phyloP scores from a whole-genome alignment of 2,888 invertebrate genomes.

The Mimachlamys varia region DNA sequence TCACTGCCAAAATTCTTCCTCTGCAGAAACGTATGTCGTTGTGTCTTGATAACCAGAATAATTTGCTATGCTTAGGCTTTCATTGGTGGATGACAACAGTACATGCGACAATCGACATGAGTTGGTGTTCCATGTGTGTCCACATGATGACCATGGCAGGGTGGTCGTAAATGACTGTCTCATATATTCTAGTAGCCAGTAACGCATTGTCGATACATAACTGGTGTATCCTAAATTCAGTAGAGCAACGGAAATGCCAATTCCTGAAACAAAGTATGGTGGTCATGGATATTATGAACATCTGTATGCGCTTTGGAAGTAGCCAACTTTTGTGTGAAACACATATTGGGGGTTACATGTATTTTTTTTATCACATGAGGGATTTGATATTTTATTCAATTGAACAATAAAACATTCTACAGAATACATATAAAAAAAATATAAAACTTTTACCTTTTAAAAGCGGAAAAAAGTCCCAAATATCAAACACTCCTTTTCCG shows the following conservation, averaged over 20 bases:
- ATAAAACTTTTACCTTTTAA: not conserved
- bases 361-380: too few relatives aligned
- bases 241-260: not conserved
- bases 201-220: not conserved
- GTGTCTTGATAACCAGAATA: not conserved
- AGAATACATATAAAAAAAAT: too few relatives aligned
- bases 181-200: conserved; percentile 4
- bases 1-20: conserved; percentile 14
- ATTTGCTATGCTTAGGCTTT: too few relatives aligned
- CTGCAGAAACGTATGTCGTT: not conserved
- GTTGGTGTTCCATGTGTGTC: not conserved
- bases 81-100: not conserved
- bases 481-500: not conserved
- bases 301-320: too few relatives aligned
- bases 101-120: not conserved
- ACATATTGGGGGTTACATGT: too few relatives aligned
- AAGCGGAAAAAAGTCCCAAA: not conserved
- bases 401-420: too few relatives aligned
- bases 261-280: not conserved
- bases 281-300: not conserved
- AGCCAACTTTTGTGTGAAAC: too few relatives aligned
- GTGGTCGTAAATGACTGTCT: not conserved
- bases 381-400: too few relatives aligned
- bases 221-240: not conserved
- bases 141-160: not conserved